These are phyloP conservation scores for Parazoanthus atlanticus DNA, from an alignment of 92 coral and sea anemone genomes.

Conservation along the genomic window DNA sequence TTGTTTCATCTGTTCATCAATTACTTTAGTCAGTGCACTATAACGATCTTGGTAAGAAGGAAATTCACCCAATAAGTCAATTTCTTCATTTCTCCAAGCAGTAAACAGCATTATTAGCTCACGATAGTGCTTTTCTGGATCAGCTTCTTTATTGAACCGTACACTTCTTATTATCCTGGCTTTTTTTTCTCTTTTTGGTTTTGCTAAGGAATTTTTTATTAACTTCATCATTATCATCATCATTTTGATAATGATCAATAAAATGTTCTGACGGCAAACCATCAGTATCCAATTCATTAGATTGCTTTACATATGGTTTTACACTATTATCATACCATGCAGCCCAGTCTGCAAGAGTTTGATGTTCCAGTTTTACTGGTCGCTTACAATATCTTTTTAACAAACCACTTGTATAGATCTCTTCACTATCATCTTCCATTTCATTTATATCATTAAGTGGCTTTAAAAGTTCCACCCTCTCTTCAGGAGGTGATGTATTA, in stretches of 20 bases:
- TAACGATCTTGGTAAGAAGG: not conserved
- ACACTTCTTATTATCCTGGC: slow-evolving; percentile 1
- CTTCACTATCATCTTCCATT: slow-evolving; percentile 40
- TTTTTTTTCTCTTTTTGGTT: slow-evolving; percentile 2
- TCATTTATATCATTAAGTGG: slow-evolving; percentile 15
- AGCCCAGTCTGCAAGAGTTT: slow-evolving; percentile 62
- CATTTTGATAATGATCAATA: slow-evolving; percentile 39
- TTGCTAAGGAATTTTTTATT: slow-evolving; percentile 12
- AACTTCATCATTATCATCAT: slow-evolving; percentile 40
- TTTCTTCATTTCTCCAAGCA: too few species aligned
- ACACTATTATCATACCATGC: slow-evolving; percentile 63
- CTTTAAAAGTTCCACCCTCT: slow-evolving; percentile 48
- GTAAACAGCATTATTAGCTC: not conserved
- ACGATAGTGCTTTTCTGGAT: not conserved
- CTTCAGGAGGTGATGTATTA: slow-evolving; percentile 39
- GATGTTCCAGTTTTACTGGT: slow-evolving; percentile 46
- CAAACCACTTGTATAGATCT: slow-evolving; percentile 45
- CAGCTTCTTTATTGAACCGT: not conserved
- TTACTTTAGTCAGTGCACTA: slow-evolving; percentile 22
- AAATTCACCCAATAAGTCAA: too few species aligned
- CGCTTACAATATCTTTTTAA: slow-evolving; percentile 53
- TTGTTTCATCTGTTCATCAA: slow-evolving; percentile 9
- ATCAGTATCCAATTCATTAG: slow-evolving; percentile 46
- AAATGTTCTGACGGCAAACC: slow-evolving; percentile 24
- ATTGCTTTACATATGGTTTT: slow-evolving; percentile 37